phyloP scores from a whole-genome alignment of 2,113 vertebrate species.

The Anolis carolinensis region DNA sequence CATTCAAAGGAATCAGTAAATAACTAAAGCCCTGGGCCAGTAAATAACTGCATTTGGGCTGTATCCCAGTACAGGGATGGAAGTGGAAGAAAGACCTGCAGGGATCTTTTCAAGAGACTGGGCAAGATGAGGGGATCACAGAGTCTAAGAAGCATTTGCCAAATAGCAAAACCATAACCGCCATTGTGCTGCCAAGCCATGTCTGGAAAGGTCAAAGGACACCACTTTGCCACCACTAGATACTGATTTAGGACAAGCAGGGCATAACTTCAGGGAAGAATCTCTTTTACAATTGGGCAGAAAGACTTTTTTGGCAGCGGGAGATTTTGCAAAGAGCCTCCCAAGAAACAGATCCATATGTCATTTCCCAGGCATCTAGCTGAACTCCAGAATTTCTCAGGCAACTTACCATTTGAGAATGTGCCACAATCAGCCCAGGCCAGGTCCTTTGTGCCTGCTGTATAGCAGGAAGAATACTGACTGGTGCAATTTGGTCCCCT shows the following conservation, averaged over 20 bases:
- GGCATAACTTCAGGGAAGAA: not conserved
- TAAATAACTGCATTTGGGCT: constrained; percentile 14
- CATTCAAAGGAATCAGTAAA: not conserved
- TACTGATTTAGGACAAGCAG: not conserved
- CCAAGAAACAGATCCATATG: not conserved
- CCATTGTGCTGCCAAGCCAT: not conserved
- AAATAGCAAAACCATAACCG: not conserved
- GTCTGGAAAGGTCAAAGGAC: not conserved
- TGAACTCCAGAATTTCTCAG: not conserved
- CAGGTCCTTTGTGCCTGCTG: not conserved
- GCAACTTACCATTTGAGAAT: not conserved
- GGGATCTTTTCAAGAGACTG: not conserved
- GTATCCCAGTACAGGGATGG: not conserved
- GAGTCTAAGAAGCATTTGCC: not conserved
- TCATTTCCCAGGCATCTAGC: not conserved
- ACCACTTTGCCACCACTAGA: not conserved
- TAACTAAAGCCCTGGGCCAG: not conserved
- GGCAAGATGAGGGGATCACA: not conserved
- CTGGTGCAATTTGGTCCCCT: not conserved
- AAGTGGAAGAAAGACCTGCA: not conserved
- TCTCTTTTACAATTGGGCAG: not conserved
- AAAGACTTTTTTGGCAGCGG: not conserved
- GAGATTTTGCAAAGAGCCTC: not conserved
- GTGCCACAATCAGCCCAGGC: not conserved
- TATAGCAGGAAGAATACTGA: not conserved